Conservation (phyloP, 2,888 invertebrate species). For the Ectemnius continuus region DNA sequence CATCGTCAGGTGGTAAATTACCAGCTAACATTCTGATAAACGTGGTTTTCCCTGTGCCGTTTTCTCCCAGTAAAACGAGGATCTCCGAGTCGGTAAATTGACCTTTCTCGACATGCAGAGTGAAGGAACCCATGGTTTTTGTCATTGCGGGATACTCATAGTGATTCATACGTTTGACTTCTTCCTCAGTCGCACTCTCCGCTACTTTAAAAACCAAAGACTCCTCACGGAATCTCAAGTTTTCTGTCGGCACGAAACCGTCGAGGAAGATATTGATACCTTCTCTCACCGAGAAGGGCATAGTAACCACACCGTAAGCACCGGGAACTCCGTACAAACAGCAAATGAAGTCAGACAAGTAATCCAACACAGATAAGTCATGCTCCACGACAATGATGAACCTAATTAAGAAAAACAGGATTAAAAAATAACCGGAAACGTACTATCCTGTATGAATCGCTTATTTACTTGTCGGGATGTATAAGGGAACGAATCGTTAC, state of each 20-base stretch:
- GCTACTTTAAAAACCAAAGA: slow-evolving; percentile 98
- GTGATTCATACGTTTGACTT: slow-evolving; percentile 97
- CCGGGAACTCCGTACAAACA: slow-evolving; percentile 99
- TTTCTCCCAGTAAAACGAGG: slow-evolving; percentile 96
- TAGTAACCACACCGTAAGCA: slow-evolving; percentile 99
- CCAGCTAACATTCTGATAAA: slow-evolving; percentile 99
- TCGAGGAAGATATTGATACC: slow-evolving; percentile 99
- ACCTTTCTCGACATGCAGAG: slow-evolving; percentile 89
- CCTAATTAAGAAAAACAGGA: slow-evolving; percentile 78
- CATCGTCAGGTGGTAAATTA: slow-evolving; percentile 93
- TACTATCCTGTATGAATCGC: neutral
- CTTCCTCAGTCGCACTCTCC: slow-evolving; percentile 98
- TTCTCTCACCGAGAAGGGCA: slow-evolving; percentile 99
- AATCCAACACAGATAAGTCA: slow-evolving; percentile 98
- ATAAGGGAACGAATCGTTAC: slow-evolving; percentile 95
- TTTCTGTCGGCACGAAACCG: slow-evolving; percentile 99
- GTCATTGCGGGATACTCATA: slow-evolving; percentile 97
- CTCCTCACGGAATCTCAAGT: slow-evolving; percentile 97
- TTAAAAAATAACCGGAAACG: no score
- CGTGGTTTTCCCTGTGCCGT: slow-evolving; percentile 99
- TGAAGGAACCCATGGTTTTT: slow-evolving; percentile 90
- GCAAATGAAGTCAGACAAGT: slow-evolving; percentile 99
- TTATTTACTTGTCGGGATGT: slow-evolving; percentile 93
- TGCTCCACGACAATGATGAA: slow-evolving; percentile 99
- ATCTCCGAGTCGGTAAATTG: slow-evolving; percentile 99